These are phyloP conservation scores for Nymphalis urticae DNA, from an alignment of 2,888 invertebrate genomes.

Conservation along the genomic window DNA sequence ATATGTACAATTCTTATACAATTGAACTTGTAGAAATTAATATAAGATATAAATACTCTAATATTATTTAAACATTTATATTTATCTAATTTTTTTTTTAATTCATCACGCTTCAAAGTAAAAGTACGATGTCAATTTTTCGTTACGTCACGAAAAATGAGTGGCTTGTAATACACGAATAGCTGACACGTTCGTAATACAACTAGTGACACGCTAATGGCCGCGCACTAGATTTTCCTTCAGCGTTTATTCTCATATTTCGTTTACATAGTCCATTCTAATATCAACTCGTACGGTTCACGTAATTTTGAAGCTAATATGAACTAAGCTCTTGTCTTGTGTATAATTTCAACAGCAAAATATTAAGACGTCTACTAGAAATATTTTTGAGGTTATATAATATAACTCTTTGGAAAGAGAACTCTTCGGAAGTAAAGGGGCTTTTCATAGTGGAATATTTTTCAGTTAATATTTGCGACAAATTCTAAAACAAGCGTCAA, in stretches of 20 bases:
- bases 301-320: not conserved
- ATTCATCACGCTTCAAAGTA: not conserved
- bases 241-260: constrained; percentile 21
- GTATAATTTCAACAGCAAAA: not conserved
- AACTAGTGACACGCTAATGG: constrained; percentile 43
- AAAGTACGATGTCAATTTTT: constrained; percentile 14
- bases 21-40: too few relatives aligned
- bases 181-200: constrained; percentile 35
- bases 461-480: too few relatives aligned
- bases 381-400: too few relatives aligned
- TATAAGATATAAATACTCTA: not conserved
- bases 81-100: not conserved
- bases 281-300: constrained; percentile 10
- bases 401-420: too few relatives aligned
- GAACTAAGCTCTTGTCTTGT: not conserved
- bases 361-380: too few relatives aligned
- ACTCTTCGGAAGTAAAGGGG: too few relatives aligned
- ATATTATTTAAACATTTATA: not conserved
- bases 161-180: constrained; percentile 20
- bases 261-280: not conserved
- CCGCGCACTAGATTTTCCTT: constrained; percentile 34
- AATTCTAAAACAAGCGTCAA: too few relatives aligned
- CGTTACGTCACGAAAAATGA: constrained; percentile 8
- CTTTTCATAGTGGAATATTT: too few relatives aligned
- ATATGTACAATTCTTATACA: too few relatives aligned